Evolutionary conservation across 2,113 vertebrate genomes (phyloP).

Genomic region (Pseudolaguvia tuberculata): DNA sequence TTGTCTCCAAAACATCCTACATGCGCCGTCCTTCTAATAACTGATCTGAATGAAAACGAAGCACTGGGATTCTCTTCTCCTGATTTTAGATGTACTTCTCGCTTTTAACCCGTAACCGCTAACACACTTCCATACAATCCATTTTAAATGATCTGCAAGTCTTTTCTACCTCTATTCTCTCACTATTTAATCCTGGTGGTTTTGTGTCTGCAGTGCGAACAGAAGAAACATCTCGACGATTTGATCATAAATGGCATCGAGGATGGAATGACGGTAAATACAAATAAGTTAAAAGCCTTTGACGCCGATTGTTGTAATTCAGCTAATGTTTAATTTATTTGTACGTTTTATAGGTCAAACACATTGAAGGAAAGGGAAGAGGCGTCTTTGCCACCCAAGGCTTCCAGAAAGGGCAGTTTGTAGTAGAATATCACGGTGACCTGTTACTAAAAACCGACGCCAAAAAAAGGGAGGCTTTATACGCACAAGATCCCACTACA

Average conservation of each 20-base stretch:
- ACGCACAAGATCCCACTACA: constrained; percentile 84
- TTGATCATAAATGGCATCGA: constrained; percentile 88
- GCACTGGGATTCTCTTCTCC: too few relatives aligned
- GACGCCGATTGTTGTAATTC: too few relatives aligned
- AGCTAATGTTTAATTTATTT: not conserved
- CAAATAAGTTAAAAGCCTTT: not conserved
- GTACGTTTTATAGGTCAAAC: constrained; percentile 72
- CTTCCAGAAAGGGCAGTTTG: constrained; percentile 89
- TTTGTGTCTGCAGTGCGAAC: constrained; percentile 76
- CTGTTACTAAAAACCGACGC: constrained; percentile 87
- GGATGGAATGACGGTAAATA: constrained; percentile 89
- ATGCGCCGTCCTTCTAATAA: too few relatives aligned
- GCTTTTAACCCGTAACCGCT: too few relatives aligned
- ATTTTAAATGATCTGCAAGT: too few relatives aligned
- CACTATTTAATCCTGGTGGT: too few relatives aligned
- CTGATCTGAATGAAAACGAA: too few relatives aligned
- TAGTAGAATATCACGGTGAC: constrained; percentile 96
- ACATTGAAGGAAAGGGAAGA: constrained; percentile 86
- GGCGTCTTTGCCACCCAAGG: constrained; percentile 82
- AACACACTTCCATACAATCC: too few relatives aligned
- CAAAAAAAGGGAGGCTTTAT: constrained; percentile 83
- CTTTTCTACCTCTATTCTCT: too few relatives aligned
- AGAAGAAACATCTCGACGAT: constrained; percentile 85
- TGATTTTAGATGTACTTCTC: too few relatives aligned
- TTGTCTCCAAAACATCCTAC: too few relatives aligned